Base-by-base conservation (phyloP, 2,797 vertebrate species). In the Aphelocoma californica region DNA sequence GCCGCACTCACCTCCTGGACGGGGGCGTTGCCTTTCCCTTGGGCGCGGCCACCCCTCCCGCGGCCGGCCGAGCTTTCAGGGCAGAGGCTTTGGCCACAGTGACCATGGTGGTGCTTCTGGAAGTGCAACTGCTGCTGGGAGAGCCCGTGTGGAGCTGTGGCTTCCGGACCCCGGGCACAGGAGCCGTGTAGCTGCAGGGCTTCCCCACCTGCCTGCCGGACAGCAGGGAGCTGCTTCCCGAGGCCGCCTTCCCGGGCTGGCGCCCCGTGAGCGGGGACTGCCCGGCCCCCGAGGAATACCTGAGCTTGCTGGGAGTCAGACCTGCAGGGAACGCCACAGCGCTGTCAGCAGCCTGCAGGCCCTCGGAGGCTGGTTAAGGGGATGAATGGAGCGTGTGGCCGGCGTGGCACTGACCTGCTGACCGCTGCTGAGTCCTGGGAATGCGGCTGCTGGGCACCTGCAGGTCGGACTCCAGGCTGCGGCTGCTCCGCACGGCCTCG, bases 401-500 rank as follows among this genome's bases (percentile, higher is more conserved):
- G 42, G 48, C 0, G 12, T 2, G 57, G 64, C 57, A 65, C 97
- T 7, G 80, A 99, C 98, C 98, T 97, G 98, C 97, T 79, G 98
- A 98, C 92, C 98, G 98, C 86, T 98, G 98, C 96, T 98, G 98
- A 29, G 99, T 98, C 88, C 98, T 98, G 90, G 99, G 98, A 74
- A 99, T 98, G 96, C 98, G 98, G 89, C 98, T 98, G 98, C 98
- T 98, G 67, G 99, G 99, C 97, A 98, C 98, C 97, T 99, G 99
- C 95, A 99, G 98, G 96, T 99, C 99, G 64, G 98, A 98, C 98
- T 99, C 99, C 98, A 99, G 97, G 98, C 99, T 99, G 91, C 98
- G 98, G 95, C 99, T 99, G 98, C 98, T 98, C 92, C 98, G 98
- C 64, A 99, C 98, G 5, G 99, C 98, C 94, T 99, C 99, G 94